A percentile compares a stretch with the other conserved stretches of the same genome.
phyloP scores from a whole-genome alignment of 1,140 invertebrate genomes.

The Pogonus chalceus region DNA sequence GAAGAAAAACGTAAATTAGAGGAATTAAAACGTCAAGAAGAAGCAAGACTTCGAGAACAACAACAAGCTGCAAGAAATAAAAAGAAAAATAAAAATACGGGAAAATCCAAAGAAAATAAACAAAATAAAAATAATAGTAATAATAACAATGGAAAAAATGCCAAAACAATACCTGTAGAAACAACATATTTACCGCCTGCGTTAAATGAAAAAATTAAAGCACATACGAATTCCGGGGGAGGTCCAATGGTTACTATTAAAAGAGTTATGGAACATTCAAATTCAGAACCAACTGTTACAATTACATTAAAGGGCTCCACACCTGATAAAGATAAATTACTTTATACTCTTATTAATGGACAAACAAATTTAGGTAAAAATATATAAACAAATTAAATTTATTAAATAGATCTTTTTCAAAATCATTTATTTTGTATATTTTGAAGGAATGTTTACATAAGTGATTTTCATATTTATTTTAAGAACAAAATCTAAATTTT shows the following conservation, averaged over 20 bases:
- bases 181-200: background rate
- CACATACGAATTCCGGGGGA: slow-evolving; percentile 31
- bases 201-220: background rate
- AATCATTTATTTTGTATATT: background rate
- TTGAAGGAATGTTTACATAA: background rate
- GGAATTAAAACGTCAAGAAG: slow-evolving; percentile 10
- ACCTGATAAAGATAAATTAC: slow-evolving; percentile 59
- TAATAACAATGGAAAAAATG: slow-evolving; percentile 13
- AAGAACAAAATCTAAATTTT: background rate
- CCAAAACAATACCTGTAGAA: background rate
- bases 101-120: slow-evolving; percentile 13
- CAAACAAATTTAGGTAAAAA: slow-evolving; percentile 39
- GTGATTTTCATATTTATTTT: background rate
- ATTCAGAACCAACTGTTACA: slow-evolving; percentile 59
- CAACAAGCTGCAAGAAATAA: slow-evolving; percentile 6
- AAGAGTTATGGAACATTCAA: slow-evolving; percentile 52
- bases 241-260: slow-evolving; percentile 64
- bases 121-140: slow-evolving; percentile 10
- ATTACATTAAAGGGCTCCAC: slow-evolving; percentile 64
- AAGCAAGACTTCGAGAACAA: slow-evolving; percentile 7
- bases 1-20: slow-evolving; percentile 7
- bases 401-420: background rate
- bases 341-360: slow-evolving; percentile 63
- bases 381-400: background rate
- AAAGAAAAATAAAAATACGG: slow-evolving; percentile 12